Evolutionary conservation across 2,888 invertebrate species (phyloP), one percentile per base, ranked within the genome.

Genomic region (Holacanthella duospinosa): DNA sequence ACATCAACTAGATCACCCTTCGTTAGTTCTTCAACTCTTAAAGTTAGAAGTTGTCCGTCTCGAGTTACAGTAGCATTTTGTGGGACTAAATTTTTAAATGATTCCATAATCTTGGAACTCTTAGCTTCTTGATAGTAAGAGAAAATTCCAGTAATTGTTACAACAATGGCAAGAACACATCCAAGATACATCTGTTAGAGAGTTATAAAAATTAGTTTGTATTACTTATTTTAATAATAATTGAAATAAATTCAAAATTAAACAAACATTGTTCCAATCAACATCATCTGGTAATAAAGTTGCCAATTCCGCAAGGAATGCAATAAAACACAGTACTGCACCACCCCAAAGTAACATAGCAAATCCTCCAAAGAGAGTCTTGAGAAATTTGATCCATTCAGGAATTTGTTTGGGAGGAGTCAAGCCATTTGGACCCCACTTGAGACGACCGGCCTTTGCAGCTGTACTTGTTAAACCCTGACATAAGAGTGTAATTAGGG

Each of bases 281-380:
- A 59, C 36, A 43, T 64, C 61, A 26, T 64, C 63, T 2, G 48
- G 16, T 21, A 21, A 9, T 4, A 67, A 59, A 72, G 48, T 59
- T 1, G 43, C 25, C 29, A 70, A 62, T 19, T 78, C 75, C 26
- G 84, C 79, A 36, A 78, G 75, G 73, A 79, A 86, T 26, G 84
- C 84, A 16, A 86, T 74, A 72, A 87, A 83, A 75, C 89, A 89
- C 16, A 90, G 78, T 9, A 81, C 71, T 21, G 88, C 85, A 60
- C 89, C 89, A 60, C 85, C 77, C 90, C 91, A 92, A 66, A 92
- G 81, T 58, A 92, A 77, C 68, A 85, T 75, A 0, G 90, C 87
- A 77, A 92, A 92, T 16, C 91, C 91, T 77, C 83, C 85, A 75
- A 86, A 86, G 48, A 87, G 76, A 74, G 85, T 84, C 67, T 81